Conservation (phyloP, 2,888 invertebrate genomes). For the Cantharis rustica region DNA sequence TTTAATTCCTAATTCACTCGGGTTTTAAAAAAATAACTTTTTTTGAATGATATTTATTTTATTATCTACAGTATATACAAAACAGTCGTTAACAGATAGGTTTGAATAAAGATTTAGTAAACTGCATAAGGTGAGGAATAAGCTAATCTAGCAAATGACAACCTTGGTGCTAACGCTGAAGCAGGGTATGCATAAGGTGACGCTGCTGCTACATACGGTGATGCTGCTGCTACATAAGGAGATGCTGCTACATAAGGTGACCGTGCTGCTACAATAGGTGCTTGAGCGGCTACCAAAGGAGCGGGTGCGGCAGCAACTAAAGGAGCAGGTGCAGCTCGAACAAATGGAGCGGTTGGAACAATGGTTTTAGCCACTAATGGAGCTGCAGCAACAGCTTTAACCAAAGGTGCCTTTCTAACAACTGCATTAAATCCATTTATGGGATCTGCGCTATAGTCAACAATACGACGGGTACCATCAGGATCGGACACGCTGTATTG, state of each 20-base stretch:
- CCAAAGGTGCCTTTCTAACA: conserved; percentile 65
- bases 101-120: background rate
- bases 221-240: conserved; percentile 47
- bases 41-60: background rate
- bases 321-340: conserved; percentile 1
- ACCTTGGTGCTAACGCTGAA: conserved; percentile 8
- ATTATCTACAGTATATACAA: background rate
- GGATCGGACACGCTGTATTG: conserved; percentile 66
- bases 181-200: conserved; percentile 9
- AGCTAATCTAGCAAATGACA: background rate
- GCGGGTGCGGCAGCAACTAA: conserved; percentile 27
- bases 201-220: conserved; percentile 24
- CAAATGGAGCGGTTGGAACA: background rate
- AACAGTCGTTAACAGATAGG: background rate
- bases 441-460: conserved; percentile 70
- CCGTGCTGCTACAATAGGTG: conserved; percentile 36
- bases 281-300: conserved; percentile 37
- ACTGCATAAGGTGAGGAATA: conserved; percentile 17
- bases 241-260: conserved; percentile 27
- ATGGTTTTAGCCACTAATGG: conserved; percentile 42
- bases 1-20: too few relatives aligned
- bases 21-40: background rate
- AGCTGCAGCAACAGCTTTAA: conserved; percentile 56
- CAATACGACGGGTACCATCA: conserved; percentile 66
- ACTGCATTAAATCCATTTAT: conserved; percentile 70